These are phyloP conservation scores for Turritopsis rubra DNA, from an alignment of 30 jellyfish, hydroid and myxozoan species.

Conservation along the genomic window DNA sequence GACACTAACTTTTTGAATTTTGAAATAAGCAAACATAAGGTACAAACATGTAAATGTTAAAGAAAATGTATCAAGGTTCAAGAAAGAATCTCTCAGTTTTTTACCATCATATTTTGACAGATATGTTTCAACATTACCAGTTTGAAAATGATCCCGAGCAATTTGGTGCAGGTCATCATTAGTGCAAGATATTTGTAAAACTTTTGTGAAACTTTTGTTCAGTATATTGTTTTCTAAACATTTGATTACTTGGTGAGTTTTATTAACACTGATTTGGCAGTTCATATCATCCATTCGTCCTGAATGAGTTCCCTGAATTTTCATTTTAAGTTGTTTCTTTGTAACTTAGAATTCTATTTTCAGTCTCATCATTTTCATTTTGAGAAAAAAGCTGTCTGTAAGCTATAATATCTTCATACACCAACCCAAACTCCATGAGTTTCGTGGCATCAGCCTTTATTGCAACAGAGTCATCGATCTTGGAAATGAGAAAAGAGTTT, in stretches of 20 bases:
- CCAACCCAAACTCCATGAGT: slow-evolving; percentile 16
- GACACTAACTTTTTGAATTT: background rate
- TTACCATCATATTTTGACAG: background rate
- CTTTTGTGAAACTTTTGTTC: slow-evolving; percentile 19
- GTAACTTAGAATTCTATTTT: background rate
- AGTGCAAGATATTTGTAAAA: background rate
- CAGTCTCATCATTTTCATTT: background rate
- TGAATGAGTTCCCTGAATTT: slow-evolving; percentile 5
- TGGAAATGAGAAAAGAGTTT: background rate
- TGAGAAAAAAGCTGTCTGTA: slow-evolving; percentile 11
- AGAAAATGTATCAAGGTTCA: background rate
- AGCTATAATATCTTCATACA: slow-evolving; percentile 17
- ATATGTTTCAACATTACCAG: background rate
- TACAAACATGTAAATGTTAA: no score
- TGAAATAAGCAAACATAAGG: no score
- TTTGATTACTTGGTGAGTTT: slow-evolving; percentile 6
- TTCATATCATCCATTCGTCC: slow-evolving; percentile 19
- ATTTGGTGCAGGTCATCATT: background rate
- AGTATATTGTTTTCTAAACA: background rate
- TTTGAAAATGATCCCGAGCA: background rate
- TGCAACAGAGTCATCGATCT: slow-evolving; percentile 22
- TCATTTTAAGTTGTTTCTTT: background rate
- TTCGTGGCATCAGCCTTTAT: background rate
- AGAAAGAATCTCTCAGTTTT: background rate
- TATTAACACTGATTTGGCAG: slow-evolving; percentile 11